Conservation (phyloP, 2,113 vertebrate species). For the Syngnathoides biaculeatus region DNA sequence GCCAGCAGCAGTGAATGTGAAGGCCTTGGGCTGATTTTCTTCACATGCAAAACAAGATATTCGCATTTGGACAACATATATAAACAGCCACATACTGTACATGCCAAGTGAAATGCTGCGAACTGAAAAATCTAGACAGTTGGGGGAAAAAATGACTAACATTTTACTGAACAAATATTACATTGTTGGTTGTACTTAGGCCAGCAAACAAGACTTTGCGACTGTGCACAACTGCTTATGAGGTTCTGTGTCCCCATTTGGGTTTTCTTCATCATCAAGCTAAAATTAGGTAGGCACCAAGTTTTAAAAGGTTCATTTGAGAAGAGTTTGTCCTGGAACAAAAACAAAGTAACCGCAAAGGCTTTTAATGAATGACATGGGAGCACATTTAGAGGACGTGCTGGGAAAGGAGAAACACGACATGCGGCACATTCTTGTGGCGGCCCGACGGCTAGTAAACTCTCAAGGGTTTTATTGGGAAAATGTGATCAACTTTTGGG, state of each 20-base stretch:
- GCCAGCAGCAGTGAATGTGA: too few relatives aligned
- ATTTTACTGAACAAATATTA: neutral
- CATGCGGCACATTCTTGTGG: conserved; percentile 31
- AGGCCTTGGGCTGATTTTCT: neutral
- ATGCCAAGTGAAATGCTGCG: neutral
- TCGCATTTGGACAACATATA: neutral
- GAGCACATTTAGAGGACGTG: conserved; percentile 15
- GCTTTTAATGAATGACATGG: conserved; percentile 6
- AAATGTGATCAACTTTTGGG: conserved; percentile 6
- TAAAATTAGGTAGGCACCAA: neutral
- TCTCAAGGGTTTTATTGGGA: neutral
- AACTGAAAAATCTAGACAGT: neutral
- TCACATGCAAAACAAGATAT: neutral
- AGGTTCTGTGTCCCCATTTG: neutral
- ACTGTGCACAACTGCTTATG: neutral
- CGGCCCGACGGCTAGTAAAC: conserved; percentile 5
- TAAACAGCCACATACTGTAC: neutral
- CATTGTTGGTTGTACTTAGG: neutral
- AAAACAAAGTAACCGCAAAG: conserved; percentile 28
- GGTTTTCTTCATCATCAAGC: neutral
- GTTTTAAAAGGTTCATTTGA: neutral
- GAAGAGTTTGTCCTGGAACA: conserved; percentile 22
- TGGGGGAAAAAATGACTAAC: neutral
- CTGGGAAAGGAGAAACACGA: conserved; percentile 22
- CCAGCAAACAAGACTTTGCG: neutral